Percentiles rank a stretch among this genome's conserved stretches.
phyloP scores from a whole-genome alignment of 2,888 invertebrate species.

The Caenorhabditis sinica region DNA sequence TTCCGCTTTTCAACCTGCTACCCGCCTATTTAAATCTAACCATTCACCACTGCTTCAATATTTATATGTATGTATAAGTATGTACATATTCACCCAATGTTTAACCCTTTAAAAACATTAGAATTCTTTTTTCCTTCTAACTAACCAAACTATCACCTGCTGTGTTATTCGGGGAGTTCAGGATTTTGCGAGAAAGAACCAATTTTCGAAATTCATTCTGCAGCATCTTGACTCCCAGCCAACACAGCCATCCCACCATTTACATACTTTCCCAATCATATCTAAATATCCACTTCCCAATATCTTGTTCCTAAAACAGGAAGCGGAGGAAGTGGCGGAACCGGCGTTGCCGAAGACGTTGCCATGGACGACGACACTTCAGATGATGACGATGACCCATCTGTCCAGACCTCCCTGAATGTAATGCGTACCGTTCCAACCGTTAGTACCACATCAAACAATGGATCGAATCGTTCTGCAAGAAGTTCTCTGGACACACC shows the following conservation, averaged over 20 bases:
- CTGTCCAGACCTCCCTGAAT: conserved; percentile 74
- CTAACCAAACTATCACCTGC: conserved; percentile 18
- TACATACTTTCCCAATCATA: not conserved
- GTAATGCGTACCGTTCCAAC: conserved; percentile 64
- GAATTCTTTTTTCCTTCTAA: not conserved
- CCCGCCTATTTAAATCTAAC: conserved; percentile 25
- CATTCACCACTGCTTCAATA: conserved; percentile 31
- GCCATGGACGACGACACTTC: conserved; percentile 69
- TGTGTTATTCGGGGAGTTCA: not conserved
- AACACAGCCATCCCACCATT: not conserved
- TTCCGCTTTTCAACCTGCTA: conserved; percentile 33
- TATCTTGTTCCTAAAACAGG: conserved; percentile 40
- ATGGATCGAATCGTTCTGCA: conserved; percentile 48
- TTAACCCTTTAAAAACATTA: not conserved
- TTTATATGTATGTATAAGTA: not conserved
- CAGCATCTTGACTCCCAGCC: not conserved
- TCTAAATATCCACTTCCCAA: conserved; percentile 4
- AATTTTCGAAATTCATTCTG: not conserved
- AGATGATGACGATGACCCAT: conserved; percentile 75
- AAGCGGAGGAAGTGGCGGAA: conserved; percentile 49
- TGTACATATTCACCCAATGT: not conserved
- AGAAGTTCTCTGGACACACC: conserved; percentile 61
- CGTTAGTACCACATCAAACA: conserved; percentile 40
- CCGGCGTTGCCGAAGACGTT: conserved; percentile 25
- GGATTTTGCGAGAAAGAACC: not conserved